phyloP scores from a whole-genome alignment of 2,888 invertebrate genomes.

The Agrochola circellaris region DNA sequence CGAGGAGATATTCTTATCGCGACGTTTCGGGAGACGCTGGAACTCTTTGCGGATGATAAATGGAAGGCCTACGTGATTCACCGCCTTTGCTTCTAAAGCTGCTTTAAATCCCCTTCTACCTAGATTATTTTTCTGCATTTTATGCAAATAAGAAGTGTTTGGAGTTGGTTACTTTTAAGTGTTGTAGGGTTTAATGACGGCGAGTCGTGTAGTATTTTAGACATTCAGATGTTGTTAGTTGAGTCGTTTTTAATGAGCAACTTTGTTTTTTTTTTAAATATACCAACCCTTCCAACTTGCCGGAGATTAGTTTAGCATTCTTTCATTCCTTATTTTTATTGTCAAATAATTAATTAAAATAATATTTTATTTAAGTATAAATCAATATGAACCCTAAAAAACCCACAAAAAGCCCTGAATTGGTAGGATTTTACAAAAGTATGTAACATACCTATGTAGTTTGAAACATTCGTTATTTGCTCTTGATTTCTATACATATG shows the following conservation, averaged over 20 bases:
- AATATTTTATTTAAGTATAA: neutral
- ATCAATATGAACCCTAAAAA: neutral
- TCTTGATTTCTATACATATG: constrained; percentile 27
- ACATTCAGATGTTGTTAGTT: neutral
- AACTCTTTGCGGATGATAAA: constrained; percentile 77
- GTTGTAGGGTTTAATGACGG: neutral
- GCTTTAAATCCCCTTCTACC: constrained; percentile 44
- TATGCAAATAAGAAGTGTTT: constrained; percentile 22
- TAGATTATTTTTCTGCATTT: constrained; percentile 43
- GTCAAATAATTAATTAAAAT: too few relatives aligned
- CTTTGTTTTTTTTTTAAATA: neutral
- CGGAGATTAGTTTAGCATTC: too few relatives aligned
- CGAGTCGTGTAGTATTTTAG: neutral
- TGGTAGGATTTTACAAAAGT: neutral
- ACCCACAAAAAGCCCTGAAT: neutral
- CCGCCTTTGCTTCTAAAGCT: constrained; percentile 65
- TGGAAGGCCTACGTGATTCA: constrained; percentile 79
- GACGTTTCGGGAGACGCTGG: constrained; percentile 73
- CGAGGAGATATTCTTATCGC: constrained; percentile 70
- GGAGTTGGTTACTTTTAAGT: neutral
- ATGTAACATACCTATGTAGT: neutral
- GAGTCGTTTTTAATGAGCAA: neutral
- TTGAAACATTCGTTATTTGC: constrained; percentile 19
- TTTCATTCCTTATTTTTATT: neutral
- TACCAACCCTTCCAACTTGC: neutral